phyloP scores from a whole-genome alignment of 2,797 vertebrate species.

The Denticeps clupeoides region DNA sequence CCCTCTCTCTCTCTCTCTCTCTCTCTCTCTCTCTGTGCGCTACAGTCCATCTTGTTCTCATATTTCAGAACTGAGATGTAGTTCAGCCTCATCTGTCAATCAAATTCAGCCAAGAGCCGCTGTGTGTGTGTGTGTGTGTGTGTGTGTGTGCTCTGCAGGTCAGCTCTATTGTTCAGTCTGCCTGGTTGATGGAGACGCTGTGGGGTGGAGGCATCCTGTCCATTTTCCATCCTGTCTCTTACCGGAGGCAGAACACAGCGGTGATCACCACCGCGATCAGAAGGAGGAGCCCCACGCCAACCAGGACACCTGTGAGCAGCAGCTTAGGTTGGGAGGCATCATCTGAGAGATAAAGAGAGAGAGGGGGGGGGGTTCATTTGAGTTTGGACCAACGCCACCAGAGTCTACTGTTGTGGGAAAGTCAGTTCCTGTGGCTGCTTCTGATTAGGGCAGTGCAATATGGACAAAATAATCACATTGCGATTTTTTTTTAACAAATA shows the following conservation, averaged over 20 bases:
- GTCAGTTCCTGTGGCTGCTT: no score
- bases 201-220: constrained; percentile 30
- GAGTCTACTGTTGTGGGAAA: no score
- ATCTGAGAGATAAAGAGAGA: constrained; percentile 9
- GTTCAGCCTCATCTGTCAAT: neutral
- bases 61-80: constrained; percentile 1
- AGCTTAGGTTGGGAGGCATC: constrained; percentile 40
- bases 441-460: no score
- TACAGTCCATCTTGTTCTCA: neutral
- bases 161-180: constrained; percentile 29
- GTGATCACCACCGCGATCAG: constrained; percentile 47
- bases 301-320: constrained; percentile 56
- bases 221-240: constrained; percentile 16
- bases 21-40: neutral
- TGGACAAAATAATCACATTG: no score
- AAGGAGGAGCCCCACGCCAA: constrained; percentile 55
- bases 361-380: neutral
- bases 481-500: no score
- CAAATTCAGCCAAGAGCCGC: neutral
- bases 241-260: constrained; percentile 63
- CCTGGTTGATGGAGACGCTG: constrained; percentile 17
- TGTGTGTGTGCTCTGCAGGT: constrained; percentile 13
- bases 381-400: no score
- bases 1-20: no score
- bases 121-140: constrained; percentile 6